These are phyloP conservation scores for Stomatorhinus ivindoensis DNA, from an alignment of 2,113 vertebrate species.

Conservation along the genomic window DNA sequence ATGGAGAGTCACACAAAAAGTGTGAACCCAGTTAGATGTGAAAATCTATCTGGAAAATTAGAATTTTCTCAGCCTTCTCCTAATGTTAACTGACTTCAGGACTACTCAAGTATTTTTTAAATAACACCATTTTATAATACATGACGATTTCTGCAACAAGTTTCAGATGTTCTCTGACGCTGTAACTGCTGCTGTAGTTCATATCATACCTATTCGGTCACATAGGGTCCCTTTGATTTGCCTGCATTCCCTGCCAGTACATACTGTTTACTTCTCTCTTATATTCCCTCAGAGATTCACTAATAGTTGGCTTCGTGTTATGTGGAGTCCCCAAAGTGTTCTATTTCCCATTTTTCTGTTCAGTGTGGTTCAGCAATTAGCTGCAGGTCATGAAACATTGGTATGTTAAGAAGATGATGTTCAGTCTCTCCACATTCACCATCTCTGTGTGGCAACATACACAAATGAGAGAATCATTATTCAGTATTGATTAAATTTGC, in stretches of 20 bases:
- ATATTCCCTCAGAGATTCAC: neutral
- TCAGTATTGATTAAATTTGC: neutral
- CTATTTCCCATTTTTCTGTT: neutral
- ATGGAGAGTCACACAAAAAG: neutral
- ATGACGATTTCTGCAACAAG: neutral
- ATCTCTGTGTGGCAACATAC: neutral
- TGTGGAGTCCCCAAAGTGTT: neutral
- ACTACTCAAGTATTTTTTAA: neutral
- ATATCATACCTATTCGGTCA: neutral
- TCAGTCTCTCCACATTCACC: neutral
- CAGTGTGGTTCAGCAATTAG: neutral
- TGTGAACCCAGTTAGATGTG: neutral
- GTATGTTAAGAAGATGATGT: neutral
- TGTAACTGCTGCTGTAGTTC: too few relatives aligned
- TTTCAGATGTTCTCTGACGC: neutral
- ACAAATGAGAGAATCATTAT: neutral
- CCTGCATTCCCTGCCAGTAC: neutral
- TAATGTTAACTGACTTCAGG: neutral
- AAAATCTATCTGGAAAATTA: neutral
- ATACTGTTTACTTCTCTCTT: neutral
- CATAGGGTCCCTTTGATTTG: neutral
- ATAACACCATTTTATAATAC: neutral
- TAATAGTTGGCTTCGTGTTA: neutral
- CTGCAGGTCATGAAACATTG: neutral
- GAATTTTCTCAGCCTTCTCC: neutral